A percentile compares a stretch with the other conserved stretches of the same genome.
These are phyloP conservation scores for Eupithecia pulchellata DNA, from an alignment of 2,888 invertebrate genomes.

Conservation along the genomic window DNA sequence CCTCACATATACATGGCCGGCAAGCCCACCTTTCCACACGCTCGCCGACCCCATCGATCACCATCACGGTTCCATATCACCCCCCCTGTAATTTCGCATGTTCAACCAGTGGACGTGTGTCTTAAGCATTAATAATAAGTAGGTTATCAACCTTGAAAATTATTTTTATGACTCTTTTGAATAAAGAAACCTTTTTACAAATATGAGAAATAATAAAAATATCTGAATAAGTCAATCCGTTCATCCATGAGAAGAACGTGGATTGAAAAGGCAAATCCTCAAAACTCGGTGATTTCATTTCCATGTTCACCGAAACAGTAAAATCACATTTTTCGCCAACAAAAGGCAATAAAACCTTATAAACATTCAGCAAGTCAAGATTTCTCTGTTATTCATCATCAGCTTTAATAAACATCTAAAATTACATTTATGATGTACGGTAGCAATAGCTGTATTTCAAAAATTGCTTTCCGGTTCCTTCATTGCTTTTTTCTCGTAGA, in stretches of 20 bases:
- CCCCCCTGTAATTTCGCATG: too few species aligned
- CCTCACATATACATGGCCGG: too few species aligned
- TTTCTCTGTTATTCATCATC: constrained; percentile 16
- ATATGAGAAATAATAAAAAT: too few species aligned
- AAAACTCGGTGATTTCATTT: background rate
- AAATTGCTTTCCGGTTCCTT: constrained; percentile 43
- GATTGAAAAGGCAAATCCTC: background rate
- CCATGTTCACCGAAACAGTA: background rate
- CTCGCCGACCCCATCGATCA: too few species aligned
- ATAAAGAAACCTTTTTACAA: background rate
- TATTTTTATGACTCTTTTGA: background rate
- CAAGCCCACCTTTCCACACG: too few species aligned
- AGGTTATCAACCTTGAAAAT: too few species aligned
- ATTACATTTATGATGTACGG: constrained; percentile 41
- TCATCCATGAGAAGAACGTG: background rate
- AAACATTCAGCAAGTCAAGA: background rate
- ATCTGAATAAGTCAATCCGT: too few species aligned
- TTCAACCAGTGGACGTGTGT: too few species aligned
- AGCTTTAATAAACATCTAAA: constrained; percentile 25
- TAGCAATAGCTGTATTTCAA: constrained; percentile 41
- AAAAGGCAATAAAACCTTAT: constrained; percentile 13
- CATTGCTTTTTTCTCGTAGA: constrained; percentile 43
- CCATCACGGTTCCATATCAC: too few species aligned
- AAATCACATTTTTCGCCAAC: background rate
- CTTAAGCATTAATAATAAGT: too few species aligned